Base-by-base conservation (phyloP, 2,113 vertebrate species). In the Platichthys flesus region DNA sequence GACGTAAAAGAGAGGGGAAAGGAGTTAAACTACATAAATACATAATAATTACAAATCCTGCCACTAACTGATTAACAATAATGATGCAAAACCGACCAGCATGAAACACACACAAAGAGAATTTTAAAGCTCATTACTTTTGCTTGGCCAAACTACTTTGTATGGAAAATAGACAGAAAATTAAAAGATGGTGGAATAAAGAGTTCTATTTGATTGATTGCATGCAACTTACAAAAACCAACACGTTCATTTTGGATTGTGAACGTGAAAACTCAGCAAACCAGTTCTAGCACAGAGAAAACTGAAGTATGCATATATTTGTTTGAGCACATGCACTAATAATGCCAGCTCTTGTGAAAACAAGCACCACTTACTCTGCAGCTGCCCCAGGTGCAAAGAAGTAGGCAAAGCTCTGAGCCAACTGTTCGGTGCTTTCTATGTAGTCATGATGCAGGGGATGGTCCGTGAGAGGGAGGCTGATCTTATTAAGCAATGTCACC, bases 341-440 rank as follows among this genome's bases (percentile, higher is more conserved):
- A 13, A 4, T 1, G 15, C 0, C 4, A 9, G 51, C 5, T 51
- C 31, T 61, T 8, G 6, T 59, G 18, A 4, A 40, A n/a, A 61
- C 18, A 61, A 9, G 18, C 18, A 31, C 18, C 37, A 88, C 95
- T 95, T 85, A 96, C 95, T 96, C 95, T 70, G 95, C 94, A 74
- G 95, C 95, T 9, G 95, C 95, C 73, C 95, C 95, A 0, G 95
- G 94, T 40, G 93, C 92, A 67, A 96, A 96, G 79, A 96, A 96
- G 87, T 95, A 96, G 55, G 94, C 94, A 64, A 96, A 96, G 88
- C 95, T 96, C 90, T 96, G 88, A 23, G 94, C 91, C 42, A 96
- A 85, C 83, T 96, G 94, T 37, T 94, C 84, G 0, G 81, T 79
- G 10, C 90, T 94, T 79, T 95, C 91, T 55, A 96, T 91, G 83